A percentile compares a stretch with the other conserved stretches of the same genome.
These are phyloP conservation scores for Eulemur rubriventer DNA, from an alignment of 2,797 vertebrate genomes.

Conservation along the genomic window DNA sequence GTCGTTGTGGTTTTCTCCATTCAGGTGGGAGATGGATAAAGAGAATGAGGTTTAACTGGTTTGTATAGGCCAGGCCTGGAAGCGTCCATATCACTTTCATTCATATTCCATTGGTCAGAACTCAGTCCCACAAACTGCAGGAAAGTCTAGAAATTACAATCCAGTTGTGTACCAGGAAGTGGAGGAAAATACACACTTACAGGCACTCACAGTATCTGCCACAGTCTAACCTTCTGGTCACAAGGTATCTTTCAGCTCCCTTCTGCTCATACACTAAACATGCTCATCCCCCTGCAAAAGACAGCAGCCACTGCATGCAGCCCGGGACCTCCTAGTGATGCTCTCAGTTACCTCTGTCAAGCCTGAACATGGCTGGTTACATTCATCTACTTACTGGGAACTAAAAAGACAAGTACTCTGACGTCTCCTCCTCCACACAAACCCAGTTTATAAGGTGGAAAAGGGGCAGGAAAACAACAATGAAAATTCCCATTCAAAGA, in stretches of 20 bases:
- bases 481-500: background rate
- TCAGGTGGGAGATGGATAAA: background rate
- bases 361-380: background rate
- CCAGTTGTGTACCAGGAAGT: background rate
- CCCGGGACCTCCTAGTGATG: background rate
- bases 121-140: background rate
- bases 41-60: background rate
- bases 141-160: background rate
- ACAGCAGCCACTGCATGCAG: background rate
- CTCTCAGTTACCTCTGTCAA: background rate
- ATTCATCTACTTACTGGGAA: background rate
- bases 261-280: background rate
- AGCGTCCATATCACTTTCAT: background rate
- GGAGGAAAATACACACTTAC: background rate
- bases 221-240: background rate
- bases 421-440: background rate
- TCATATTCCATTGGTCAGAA: background rate
- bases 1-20: background rate
- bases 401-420: background rate
- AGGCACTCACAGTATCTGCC: background rate
- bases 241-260: background rate
- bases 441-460: background rate
- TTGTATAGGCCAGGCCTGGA: background rate
- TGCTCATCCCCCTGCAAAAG: background rate
- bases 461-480: background rate